Conservation (phyloP, 1,140 invertebrate genomes). For the Drosophila orosa region DNA sequence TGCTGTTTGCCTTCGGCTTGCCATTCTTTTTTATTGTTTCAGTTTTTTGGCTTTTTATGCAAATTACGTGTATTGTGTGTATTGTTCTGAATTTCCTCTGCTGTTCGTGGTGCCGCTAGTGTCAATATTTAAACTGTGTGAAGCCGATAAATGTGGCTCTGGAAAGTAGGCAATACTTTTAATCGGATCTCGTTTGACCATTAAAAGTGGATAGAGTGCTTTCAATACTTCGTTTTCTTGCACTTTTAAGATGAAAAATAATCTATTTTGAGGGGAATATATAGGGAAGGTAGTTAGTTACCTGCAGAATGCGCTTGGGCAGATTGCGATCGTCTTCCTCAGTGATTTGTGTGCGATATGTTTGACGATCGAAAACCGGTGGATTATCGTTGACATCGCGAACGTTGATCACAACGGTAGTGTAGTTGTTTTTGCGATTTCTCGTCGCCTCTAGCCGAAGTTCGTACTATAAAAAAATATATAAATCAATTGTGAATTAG, state of each 20-base stretch:
- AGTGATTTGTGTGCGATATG: conserved; percentile 88
- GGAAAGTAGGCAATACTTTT: conserved; percentile 30
- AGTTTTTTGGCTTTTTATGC: conserved; percentile 68
- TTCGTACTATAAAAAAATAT: conserved; percentile 85
- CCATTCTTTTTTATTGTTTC: conserved; percentile 32
- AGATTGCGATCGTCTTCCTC: conserved; percentile 88
- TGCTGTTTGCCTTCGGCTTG: conserved; percentile 22
- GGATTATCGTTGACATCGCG: conserved; percentile 88
- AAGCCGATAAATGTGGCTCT: conserved; percentile 39
- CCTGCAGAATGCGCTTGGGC: conserved; percentile 88
- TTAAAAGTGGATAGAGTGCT: too few relatives aligned
- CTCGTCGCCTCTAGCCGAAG: conserved; percentile 87
- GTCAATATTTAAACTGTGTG: conserved; percentile 71
- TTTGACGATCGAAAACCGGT: conserved; percentile 88
- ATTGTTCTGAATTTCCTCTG: conserved; percentile 24
- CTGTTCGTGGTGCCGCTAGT: conserved; percentile 23
- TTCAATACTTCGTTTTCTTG: not conserved
- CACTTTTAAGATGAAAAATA: conserved; percentile 13
- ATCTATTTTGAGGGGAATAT: conserved; percentile 34
- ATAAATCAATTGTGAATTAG: not conserved
- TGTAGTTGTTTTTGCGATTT: conserved; percentile 88
- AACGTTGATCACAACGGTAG: conserved; percentile 88
- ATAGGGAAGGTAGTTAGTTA: not conserved
- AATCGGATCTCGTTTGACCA: not conserved
- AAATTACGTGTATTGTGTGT: conserved; percentile 66